Evolutionary conservation across 2,888 invertebrate species (phyloP), one percentile per base, ranked within the genome.

Genomic region (Nemurella pictetii): DNA sequence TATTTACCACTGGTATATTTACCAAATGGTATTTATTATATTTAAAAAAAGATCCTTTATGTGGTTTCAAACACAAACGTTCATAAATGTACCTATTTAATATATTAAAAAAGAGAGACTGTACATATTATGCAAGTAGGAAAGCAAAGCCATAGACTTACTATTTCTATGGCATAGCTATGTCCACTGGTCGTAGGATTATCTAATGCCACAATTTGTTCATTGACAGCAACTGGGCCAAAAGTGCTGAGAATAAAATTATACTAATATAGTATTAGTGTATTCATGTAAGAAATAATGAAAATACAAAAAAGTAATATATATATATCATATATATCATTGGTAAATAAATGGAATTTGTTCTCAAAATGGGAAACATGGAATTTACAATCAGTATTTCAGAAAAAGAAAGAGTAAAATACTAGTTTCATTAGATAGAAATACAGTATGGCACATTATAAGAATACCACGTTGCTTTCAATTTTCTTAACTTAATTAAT

Each of bases 391-490:
- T 55, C 9, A 20, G 55, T 20, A 55, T 55, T 20, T 55, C 55
- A 2, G 55, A 55, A 20, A 28, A 25, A 75, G 5, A 75, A 75
- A 4, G 36, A 36, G 1, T 27, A 28, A n/a, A 75, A 4, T 26
- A 75, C 28, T 26, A 26, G 5, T 27, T n/a, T 75, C 75, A 25
- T 75, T 75, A 75, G 15, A 9, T 36, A 80, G 55, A 82, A 82
- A 82, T 82, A 72, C 82, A 82, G 72, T 82, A 82, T 82, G 82
- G 82, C 82, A 82, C 82, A 36, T 55, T 72, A 12, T 35, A 26
- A 82, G 82, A 82, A 82, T 82, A 82, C 82, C 82, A 82, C 82
- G 82, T 26, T 81, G 36, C 75, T 35, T 81, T 81, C 32, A 81
- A 55, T 55, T 35, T 81, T 81, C 26, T 32, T 35, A 32, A 20